Evolutionary conservation across 2,888 invertebrate species (phyloP).

Genomic region (Resseliella maxima): DNA sequence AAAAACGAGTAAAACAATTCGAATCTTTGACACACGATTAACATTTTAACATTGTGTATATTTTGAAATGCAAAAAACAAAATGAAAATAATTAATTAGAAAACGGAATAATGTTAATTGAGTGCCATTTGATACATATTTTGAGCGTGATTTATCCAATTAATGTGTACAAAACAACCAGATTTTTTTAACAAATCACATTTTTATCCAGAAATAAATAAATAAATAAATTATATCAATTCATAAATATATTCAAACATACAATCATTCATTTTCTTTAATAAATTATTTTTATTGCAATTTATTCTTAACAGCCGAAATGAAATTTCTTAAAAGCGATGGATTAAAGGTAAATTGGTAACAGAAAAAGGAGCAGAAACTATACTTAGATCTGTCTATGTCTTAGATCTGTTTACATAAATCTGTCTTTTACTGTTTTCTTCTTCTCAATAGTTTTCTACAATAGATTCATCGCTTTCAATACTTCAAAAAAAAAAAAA

Average conservation of each 20-base stretch:
- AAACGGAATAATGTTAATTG: not conserved
- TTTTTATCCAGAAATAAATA: too few species aligned
- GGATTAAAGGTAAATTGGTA: too few species aligned
- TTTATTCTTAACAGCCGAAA: too few species aligned
- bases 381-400: too few species aligned
- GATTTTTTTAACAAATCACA: not conserved
- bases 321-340: too few species aligned
- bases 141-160: slow-evolving; percentile 10
- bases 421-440: too few species aligned
- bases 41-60: not conserved
- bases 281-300: too few species aligned
- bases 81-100: not conserved
- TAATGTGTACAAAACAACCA: slow-evolving; percentile 10
- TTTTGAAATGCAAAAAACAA: not conserved
- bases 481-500: too few species aligned
- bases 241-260: not conserved
- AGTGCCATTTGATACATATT: not conserved
- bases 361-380: too few species aligned
- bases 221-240: slow-evolving; percentile 35
- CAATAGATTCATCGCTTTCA: too few species aligned
- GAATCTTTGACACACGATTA: not conserved
- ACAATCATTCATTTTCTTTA: not conserved
- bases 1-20: not conserved
- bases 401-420: too few species aligned
- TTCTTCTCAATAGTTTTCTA: too few species aligned